These are phyloP conservation scores for Ptychobarbus kaznakovi DNA, from an alignment of 2,797 vertebrate genomes.

Conservation along the genomic window DNA sequence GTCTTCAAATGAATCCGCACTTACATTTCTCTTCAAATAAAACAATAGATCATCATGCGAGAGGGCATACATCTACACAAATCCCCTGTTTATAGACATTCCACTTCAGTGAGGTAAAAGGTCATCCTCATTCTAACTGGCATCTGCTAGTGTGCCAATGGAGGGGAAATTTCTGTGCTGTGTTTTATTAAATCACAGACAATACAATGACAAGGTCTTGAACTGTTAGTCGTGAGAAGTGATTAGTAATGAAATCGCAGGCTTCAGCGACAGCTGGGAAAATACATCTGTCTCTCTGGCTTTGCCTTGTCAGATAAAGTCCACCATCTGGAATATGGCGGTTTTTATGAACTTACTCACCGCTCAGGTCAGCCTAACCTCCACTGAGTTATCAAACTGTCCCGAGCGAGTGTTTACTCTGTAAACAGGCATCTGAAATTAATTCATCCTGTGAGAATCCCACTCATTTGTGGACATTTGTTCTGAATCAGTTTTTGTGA, in stretches of 20 bases:
- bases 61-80: background rate
- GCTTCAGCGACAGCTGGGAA: constrained; percentile 63
- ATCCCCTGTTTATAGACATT: background rate
- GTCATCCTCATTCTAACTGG: background rate
- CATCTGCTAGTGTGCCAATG: background rate
- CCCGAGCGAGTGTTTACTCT: constrained; percentile 26
- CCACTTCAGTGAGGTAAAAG: background rate
- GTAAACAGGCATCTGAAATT: constrained; percentile 48
- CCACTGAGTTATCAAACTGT: constrained; percentile 35
- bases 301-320: constrained; percentile 54
- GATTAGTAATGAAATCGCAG: constrained; percentile 30
- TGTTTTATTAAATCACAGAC: constrained; percentile 30
- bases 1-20: background rate
- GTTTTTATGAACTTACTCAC: constrained; percentile 45
- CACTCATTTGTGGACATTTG: background rate
- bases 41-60: background rate
- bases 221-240: constrained; percentile 13
- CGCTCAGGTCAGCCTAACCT: background rate
- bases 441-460: constrained; percentile 36
- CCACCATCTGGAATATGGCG: constrained; percentile 67
- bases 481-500: background rate
- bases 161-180: constrained; percentile 9
- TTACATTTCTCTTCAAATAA: background rate
- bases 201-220: constrained; percentile 3
- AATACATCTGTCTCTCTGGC: constrained; percentile 65